phyloP scores from a whole-genome alignment of 2,888 invertebrate genomes.

The Leucophenga montana region DNA sequence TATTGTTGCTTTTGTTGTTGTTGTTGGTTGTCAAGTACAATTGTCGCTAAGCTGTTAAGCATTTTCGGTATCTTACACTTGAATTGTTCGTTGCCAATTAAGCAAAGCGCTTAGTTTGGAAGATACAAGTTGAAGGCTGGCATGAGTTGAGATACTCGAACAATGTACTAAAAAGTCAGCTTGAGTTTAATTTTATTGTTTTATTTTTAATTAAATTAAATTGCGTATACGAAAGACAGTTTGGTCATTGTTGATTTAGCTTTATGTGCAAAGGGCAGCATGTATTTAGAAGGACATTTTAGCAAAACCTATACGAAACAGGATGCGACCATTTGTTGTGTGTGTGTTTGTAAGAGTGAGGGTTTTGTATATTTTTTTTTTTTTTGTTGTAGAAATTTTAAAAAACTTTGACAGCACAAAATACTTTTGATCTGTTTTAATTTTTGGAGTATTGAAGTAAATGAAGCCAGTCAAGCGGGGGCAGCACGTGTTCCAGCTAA shows the following conservation, averaged over 20 bases:
- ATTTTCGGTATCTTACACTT: constrained; percentile 49
- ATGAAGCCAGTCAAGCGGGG: too few relatives aligned
- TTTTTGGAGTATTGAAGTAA: not conserved
- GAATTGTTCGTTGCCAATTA: constrained; percentile 64
- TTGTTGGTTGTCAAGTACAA: not conserved
- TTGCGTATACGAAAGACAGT: constrained; percentile 58
- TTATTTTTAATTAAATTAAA: constrained; percentile 63
- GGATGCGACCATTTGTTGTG: not conserved
- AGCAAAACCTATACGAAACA: too few relatives aligned
- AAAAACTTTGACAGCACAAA: constrained; percentile 6
- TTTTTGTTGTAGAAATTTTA: too few relatives aligned
- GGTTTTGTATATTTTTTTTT: not conserved
- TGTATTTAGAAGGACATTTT: too few relatives aligned
- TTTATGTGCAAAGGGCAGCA: not conserved
- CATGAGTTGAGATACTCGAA: not conserved
- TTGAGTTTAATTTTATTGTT: constrained; percentile 21
- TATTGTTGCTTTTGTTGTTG: not conserved
- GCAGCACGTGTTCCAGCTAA: constrained; percentile 22
- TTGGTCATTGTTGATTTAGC: constrained; percentile 38
- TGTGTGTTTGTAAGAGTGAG: not conserved
- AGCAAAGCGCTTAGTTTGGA: constrained; percentile 50
- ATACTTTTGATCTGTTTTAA: constrained; percentile 8
- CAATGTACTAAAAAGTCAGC: not conserved
- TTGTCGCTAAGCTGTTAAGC: constrained; percentile 31
- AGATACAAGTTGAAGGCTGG: not conserved